Percentiles rank a stretch among this genome's conserved stretches.
These are phyloP conservation scores for Uloborus plumipes DNA, from an alignment of 2,888 invertebrate species.

Conservation along the genomic window DNA sequence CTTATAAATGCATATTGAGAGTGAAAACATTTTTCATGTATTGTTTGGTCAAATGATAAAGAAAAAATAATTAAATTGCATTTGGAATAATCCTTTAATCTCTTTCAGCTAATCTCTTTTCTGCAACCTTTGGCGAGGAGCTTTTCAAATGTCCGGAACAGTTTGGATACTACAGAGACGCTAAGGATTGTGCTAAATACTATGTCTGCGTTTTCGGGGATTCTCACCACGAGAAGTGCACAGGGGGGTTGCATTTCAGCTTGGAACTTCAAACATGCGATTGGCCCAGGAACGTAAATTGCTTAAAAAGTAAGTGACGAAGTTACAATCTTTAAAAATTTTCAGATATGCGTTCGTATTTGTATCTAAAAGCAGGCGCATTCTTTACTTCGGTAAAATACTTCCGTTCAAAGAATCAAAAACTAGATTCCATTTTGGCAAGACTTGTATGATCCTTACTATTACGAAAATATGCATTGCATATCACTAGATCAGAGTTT, in stretches of 20 bases:
- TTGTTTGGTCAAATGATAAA: too few relatives aligned
- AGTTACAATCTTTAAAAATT: too few relatives aligned
- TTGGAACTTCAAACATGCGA: constrained; percentile 95
- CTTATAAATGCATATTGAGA: too few relatives aligned
- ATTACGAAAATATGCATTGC: background rate
- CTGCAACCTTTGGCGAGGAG: constrained; percentile 34
- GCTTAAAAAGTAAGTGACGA: constrained; percentile 71
- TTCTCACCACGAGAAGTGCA: constrained; percentile 90
- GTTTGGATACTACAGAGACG: constrained; percentile 94
- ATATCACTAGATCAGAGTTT: too few relatives aligned
- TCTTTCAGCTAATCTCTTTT: constrained; percentile 35
- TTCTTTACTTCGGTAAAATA: too few relatives aligned
- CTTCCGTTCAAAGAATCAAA: too few relatives aligned
- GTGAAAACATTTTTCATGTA: too few relatives aligned
- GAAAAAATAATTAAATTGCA: too few relatives aligned
- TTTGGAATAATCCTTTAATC: too few relatives aligned
- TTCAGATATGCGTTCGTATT: too few relatives aligned
- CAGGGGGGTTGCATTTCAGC: constrained; percentile 94
- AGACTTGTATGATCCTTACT: background rate
- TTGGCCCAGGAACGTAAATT: constrained; percentile 95
- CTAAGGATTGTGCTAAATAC: constrained; percentile 90
- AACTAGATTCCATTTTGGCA: background rate
- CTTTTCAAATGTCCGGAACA: constrained; percentile 93
- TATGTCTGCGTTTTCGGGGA: constrained; percentile 96
- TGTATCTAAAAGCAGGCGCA: too few relatives aligned